Evolutionary conservation across 2,888 invertebrate species (phyloP).

Genomic region (Coenonympha arcania): DNA sequence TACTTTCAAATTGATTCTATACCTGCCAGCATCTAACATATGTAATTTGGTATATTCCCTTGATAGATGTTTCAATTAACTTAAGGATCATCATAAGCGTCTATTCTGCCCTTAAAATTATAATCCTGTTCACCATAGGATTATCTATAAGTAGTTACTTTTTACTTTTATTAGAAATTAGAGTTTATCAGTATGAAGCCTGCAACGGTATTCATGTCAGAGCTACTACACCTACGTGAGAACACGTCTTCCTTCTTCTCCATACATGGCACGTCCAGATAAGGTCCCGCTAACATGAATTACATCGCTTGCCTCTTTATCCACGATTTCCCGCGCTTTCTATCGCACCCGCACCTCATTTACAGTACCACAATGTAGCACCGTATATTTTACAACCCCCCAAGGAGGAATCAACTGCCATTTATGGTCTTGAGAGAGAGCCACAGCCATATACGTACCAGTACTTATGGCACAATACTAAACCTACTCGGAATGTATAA

Average conservation of each 20-base stretch:
- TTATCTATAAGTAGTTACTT: too few species aligned
- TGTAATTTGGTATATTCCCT: too few species aligned
- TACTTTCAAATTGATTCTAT: not conserved
- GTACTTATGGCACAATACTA: too few species aligned
- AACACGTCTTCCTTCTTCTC: conserved; percentile 46
- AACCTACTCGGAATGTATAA: too few species aligned
- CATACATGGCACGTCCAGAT: conserved; percentile 47
- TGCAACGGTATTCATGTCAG: not conserved
- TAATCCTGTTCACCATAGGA: too few species aligned
- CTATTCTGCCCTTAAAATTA: too few species aligned
- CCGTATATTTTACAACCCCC: not conserved
- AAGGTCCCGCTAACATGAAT: conserved; percentile 43
- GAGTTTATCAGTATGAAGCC: not conserved
- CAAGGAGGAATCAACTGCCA: not conserved
- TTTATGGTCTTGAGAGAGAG: not conserved
- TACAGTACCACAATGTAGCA: not conserved
- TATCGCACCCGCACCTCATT: conserved; percentile 15
- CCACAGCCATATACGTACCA: too few species aligned
- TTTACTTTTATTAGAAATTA: too few species aligned
- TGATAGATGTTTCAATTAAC: too few species aligned
- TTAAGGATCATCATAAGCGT: too few species aligned
- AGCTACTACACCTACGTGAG: conserved; percentile 41
- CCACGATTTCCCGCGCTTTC: conserved; percentile 51
- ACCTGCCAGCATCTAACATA: too few species aligned
- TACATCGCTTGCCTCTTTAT: conserved; percentile 33